Evolutionary conservation across 2,888 invertebrate genomes (phyloP).

Genomic region (Cordylochernes scorpioides): DNA sequence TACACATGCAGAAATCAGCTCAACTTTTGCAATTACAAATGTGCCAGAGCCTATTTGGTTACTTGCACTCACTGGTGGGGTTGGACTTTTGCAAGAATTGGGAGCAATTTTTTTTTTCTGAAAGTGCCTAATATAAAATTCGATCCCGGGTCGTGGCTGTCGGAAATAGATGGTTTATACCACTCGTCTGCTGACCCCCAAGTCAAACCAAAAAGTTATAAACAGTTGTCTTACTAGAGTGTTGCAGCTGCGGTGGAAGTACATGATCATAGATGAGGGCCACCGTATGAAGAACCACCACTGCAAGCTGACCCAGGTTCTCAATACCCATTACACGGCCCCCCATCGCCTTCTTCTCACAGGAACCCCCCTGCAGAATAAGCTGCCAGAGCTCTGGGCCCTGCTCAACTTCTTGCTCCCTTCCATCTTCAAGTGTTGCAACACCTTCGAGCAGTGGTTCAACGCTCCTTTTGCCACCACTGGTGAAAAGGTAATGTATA

Average conservation of each 20-base stretch:
- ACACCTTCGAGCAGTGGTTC: constrained; percentile 99
- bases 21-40: too few relatives aligned
- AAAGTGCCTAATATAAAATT: too few relatives aligned
- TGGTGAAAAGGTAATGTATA: constrained; percentile 86
- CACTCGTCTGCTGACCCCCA: too few relatives aligned
- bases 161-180: too few relatives aligned
- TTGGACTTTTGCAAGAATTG: too few relatives aligned
- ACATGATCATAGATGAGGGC: constrained; percentile 99
- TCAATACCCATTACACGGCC: constrained; percentile 87
- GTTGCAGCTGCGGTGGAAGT: constrained; percentile 91
- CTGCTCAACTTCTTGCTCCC: constrained; percentile 87
- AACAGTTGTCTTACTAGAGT: too few relatives aligned
- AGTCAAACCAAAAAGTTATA: too few relatives aligned
- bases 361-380: constrained; percentile 82
- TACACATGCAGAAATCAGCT: too few relatives aligned
- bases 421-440: constrained; percentile 91
- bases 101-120: too few relatives aligned
- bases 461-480: constrained; percentile 98
- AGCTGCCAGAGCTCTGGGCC: constrained; percentile 93
- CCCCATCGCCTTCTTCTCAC: constrained; percentile 82
- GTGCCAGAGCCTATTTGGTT: too few relatives aligned
- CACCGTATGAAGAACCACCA: constrained; percentile 99
- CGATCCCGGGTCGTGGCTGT: too few relatives aligned
- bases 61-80: too few relatives aligned
- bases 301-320: constrained; percentile 81